A percentile compares a stretch with the other conserved stretches of the same genome.
Evolutionary conservation across 2,888 invertebrate genomes (phyloP).

Genomic region (Schrankia costaestrigalis): DNA sequence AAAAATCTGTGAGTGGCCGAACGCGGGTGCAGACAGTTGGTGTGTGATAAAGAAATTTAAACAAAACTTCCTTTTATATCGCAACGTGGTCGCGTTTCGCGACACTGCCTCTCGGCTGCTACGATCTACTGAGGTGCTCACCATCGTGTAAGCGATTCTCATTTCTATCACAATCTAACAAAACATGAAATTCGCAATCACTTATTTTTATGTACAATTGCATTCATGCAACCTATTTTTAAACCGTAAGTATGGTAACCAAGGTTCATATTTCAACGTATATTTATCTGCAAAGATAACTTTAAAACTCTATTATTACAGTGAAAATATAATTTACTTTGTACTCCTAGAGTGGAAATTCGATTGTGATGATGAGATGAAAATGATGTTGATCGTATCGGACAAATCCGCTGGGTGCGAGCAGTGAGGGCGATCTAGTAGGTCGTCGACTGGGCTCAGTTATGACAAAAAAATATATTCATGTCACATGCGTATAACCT

Average conservation of each 20-base stretch:
- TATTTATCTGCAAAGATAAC: conserved; percentile 12
- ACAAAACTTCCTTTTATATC: conserved; percentile 79
- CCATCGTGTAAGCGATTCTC: conserved; percentile 27
- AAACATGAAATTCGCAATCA: conserved; percentile 28
- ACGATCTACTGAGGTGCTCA: conserved; percentile 41
- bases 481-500: too few relatives aligned
- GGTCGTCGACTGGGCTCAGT: too few relatives aligned
- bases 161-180: conserved; percentile 32
- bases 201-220: conserved; percentile 11
- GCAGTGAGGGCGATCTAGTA: too few relatives aligned
- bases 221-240: conserved; percentile 31
- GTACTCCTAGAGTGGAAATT: conserved; percentile 38
- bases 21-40: conserved; percentile 57
- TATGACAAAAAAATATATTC: too few relatives aligned
- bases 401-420: conserved; percentile 1
- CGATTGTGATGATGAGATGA: conserved; percentile 17
- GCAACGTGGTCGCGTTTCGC: conserved; percentile 78
- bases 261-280: conserved; percentile 32
- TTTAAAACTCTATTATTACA: conserved; percentile 37
- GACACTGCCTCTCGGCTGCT: conserved; percentile 66
- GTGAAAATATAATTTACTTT: conserved; percentile 45
- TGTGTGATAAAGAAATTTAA: conserved; percentile 77
- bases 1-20: conserved; percentile 51
- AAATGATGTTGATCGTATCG: conserved; percentile 10
- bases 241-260: conserved; percentile 26